These are phyloP conservation scores for Rallus crepitans DNA, from an alignment of 2,797 vertebrate species.

Conservation along the genomic window DNA sequence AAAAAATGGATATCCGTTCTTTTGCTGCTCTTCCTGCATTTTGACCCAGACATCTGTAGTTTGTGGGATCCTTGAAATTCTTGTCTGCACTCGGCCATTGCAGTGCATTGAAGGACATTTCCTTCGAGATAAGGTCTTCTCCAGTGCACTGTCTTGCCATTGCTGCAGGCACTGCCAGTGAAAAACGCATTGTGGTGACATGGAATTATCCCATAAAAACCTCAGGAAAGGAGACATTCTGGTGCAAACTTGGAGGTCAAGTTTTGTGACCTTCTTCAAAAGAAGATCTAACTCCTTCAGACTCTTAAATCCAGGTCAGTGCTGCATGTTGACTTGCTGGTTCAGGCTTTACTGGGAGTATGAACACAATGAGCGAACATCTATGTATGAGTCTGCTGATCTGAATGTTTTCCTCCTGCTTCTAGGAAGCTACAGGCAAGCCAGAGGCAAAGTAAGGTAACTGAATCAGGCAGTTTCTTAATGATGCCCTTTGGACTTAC, in stretches of 20 bases:
- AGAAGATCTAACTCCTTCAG: neutral
- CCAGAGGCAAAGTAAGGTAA: neutral
- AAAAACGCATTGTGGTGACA: neutral
- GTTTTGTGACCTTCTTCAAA: neutral
- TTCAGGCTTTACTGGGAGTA: neutral
- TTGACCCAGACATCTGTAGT: neutral
- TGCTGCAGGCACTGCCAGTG: neutral
- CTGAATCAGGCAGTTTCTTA: neutral
- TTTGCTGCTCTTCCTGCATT: neutral
- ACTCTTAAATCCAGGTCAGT: neutral
- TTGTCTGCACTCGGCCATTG: neutral
- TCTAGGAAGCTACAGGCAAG: neutral
- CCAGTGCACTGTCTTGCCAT: neutral
- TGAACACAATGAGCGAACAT: too few species aligned
- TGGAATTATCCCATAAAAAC: neutral
- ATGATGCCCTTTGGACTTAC: conserved; percentile 67
- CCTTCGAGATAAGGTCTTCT: neutral
- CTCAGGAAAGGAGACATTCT: neutral
- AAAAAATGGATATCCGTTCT: neutral
- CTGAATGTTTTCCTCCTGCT: neutral
- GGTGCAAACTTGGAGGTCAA: neutral
- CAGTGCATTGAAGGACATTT: neutral
- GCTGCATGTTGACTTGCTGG: fast-evolving
- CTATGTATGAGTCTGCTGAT: neutral
- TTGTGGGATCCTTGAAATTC: neutral